Base-by-base conservation (phyloP, 2,888 invertebrate genomes). In the Synanthedon myopaeformis region DNA sequence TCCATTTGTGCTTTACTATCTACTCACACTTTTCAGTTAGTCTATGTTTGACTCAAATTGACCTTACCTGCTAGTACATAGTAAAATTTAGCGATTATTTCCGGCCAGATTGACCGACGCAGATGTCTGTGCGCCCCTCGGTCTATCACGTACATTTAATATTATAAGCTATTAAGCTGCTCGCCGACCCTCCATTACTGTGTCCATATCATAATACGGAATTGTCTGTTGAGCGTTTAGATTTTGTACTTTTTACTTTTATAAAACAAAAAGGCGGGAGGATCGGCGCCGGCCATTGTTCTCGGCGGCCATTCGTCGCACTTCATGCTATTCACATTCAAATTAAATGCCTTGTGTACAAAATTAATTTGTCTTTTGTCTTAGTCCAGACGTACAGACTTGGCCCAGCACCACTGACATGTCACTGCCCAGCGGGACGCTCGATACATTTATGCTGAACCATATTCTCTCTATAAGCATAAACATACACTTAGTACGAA, bases 301-400 rank as follows among this genome's bases (percentile, higher is more conserved):
- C 83, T 82, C 81, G 67, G 66, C 72, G 78, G 74, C 83, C 83
- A 86, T 86, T 86, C 87, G 87, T 83, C 84, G 83, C 87, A 86
- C 85, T 86, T 85, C 87, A 86, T 79, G 87, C 85, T 86, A 86
- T 86, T 87, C 86, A 83, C 84, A 86, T 86, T 87, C 82, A 86
- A 87, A 87, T 87, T 86, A 87, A 87, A 86, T 82, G 83, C 78
- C 76, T 77, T 78, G 85, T 83, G 86, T 87, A 86, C 84, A 82
- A 85, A 84, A 86, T 87, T 87, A 86, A 87, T 87, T 87, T 86
- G 86, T 87, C 87, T 85, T 87, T 87, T 87, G 87, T 87, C 81
- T 86, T 82, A 84, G 80, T 70, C 72, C 70, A 66, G 63, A 35
- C 35, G 35, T 35, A 67, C 64, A 54, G 63, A 57, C 58, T 58